These are phyloP conservation scores for Centroberyx gerrardi DNA, from an alignment of 2,797 vertebrate genomes.

Conservation along the genomic window DNA sequence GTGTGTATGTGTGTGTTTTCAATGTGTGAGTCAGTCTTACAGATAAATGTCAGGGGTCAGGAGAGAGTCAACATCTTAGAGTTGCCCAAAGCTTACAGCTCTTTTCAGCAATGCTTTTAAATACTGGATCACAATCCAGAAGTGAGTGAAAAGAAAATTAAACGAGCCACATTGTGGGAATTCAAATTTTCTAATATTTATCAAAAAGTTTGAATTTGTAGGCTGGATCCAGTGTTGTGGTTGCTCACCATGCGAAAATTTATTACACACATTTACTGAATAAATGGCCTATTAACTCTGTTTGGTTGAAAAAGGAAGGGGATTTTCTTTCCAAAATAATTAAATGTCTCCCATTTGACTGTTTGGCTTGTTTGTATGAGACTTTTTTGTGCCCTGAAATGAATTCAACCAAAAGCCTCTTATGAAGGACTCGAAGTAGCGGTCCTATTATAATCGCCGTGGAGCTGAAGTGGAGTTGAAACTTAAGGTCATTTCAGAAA, in stretches of 20 bases:
- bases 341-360: slow-evolving; percentile 20
- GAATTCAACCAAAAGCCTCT: slow-evolving; percentile 44
- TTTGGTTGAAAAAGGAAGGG: slow-evolving; percentile 12
- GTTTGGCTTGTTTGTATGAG: slow-evolving; percentile 29
- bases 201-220: background rate
- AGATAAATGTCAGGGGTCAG: slow-evolving; percentile 82
- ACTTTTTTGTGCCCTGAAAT: slow-evolving; percentile 16
- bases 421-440: slow-evolving; percentile 13
- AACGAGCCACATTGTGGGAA: background rate
- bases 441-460: slow-evolving; percentile 1
- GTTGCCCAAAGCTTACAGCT: slow-evolving; percentile 58
- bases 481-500: slow-evolving; percentile 16
- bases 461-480: slow-evolving; percentile 23
- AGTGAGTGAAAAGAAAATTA: background rate
- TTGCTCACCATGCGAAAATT: slow-evolving; percentile 4
- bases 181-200: background rate
- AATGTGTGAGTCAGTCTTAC: slow-evolving; percentile 72
- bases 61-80: slow-evolving; percentile 72
- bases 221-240: background rate
- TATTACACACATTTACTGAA: slow-evolving; percentile 14
- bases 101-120: slow-evolving; percentile 46
- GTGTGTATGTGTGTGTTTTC: slow-evolving; percentile 37
- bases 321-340: slow-evolving; percentile 39
- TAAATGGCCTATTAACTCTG: slow-evolving; percentile 34
- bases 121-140: slow-evolving; percentile 15